Evolutionary conservation across 2,797 vertebrate genomes (phyloP), one percentile per base, ranked within the genome.

Genomic region (Nyctalus aviator): DNA sequence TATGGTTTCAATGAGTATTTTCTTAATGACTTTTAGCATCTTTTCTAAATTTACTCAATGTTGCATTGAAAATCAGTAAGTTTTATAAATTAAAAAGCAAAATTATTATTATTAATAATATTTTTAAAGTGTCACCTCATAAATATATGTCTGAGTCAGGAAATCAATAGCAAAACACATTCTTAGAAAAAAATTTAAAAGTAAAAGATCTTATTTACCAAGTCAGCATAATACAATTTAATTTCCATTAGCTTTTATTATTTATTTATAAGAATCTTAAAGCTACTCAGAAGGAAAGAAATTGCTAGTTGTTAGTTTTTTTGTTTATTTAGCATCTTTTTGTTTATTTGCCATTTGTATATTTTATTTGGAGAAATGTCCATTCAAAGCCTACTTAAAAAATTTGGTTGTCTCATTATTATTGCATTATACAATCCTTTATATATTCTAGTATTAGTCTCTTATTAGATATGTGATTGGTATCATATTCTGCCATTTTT

Each of bases 221-320:
- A 88, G 86, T 95, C 20, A 81, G 55, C 3, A 84, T 68, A 41
- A 30, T 30, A 32, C n/a, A 21, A 78, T 91, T 96, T 46, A 88
- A 41, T 90, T 93, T 89, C 55, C 41, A 4, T 78, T 75, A 17
- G 11, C 41, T 89, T 94, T 94, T 72, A 53, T 68, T 46, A 88
- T 68, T 32, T 13, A 78, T 85, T 91, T 93, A 44, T 48, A 78
- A 91, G 37, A 50, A 44, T 85, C 41, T 59, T 89, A 86, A 77
- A 77, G 73, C 27, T 75, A 85, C 32, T 48, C 12, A 62, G 53
- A 90, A 90, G 13, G 9, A 93, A 93, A 78, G 8, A 78, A 92
- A 92, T 94, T 73, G n/a, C 66, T 93, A 81, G 66, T 53, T 93
- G 93, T 64, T 95, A 35, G 72, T 8, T 55, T 23, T 55, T 55